Percentiles rank a stretch among this genome's conserved stretches.
Evolutionary conservation across 2,888 invertebrate genomes (phyloP).

Genomic region (Stenodema calcarata): DNA sequence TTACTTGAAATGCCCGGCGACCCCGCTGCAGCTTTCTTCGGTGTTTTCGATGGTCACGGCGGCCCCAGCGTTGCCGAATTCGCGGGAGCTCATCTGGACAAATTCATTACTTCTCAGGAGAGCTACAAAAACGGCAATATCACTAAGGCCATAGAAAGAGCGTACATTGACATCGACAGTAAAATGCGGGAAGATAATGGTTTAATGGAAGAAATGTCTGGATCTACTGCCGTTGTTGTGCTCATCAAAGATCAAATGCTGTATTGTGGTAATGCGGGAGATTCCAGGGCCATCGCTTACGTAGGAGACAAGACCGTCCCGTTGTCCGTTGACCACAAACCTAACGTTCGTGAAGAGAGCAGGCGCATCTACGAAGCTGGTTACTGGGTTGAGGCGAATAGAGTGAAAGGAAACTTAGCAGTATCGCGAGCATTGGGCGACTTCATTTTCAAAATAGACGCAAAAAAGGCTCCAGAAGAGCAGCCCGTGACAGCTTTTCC

Average conservation of each 20-base stretch:
- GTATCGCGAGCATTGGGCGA: conserved; percentile 96
- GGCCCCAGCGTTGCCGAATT: conserved; percentile 92
- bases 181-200: conserved; percentile 89
- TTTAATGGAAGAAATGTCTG: conserved; percentile 90
- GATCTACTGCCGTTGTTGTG: conserved; percentile 90
- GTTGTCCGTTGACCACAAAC: conserved; percentile 93
- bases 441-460: conserved; percentile 94
- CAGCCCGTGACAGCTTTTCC: conserved; percentile 96
- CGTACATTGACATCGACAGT: conserved; percentile 86
- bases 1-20: conserved; percentile 92
- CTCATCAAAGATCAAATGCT: conserved; percentile 83
- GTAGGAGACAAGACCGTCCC: conserved; percentile 79
- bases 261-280: conserved; percentile 97
- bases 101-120: conserved; percentile 81
- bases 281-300: conserved; percentile 92
- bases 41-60: conserved; percentile 95
- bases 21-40: conserved; percentile 91
- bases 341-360: conserved; percentile 85
- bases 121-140: conserved; percentile 86
- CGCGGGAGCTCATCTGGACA: conserved; percentile 94
- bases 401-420: conserved; percentile 98
- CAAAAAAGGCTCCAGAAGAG: conserved; percentile 82
- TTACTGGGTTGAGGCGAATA: conserved; percentile 95
- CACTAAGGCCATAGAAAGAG: conserved; percentile 82
- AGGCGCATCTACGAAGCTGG: conserved; percentile 92